Conservation (phyloP, 2,797 vertebrate genomes). For the Potorous gilbertii region DNA sequence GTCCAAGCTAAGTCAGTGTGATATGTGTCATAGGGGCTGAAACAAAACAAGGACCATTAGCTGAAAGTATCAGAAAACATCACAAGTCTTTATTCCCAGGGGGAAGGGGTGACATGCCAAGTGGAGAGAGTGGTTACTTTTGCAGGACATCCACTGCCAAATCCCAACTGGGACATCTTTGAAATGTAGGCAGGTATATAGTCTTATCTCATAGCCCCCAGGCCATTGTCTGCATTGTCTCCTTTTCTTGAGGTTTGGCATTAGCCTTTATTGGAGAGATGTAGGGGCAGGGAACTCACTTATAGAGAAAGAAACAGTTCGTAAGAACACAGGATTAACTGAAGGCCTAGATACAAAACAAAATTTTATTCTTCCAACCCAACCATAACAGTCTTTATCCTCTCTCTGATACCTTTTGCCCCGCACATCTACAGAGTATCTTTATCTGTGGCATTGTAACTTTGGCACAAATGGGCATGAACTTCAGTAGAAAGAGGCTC, state of each 20-base stretch:
- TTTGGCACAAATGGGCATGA: neutral
- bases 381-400: neutral
- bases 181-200: accelerated
- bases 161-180: neutral
- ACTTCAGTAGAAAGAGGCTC: neutral
- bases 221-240: neutral
- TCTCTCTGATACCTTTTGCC: neutral
- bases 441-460: neutral
- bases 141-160: neutral
- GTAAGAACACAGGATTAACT: neutral
- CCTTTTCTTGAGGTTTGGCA: neutral
- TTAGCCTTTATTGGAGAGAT: neutral
- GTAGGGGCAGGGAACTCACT: neutral
- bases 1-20: conserved; percentile 7
- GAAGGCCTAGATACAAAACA: neutral
- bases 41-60: neutral
- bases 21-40: neutral
- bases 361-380: neutral
- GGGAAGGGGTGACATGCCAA: neutral
- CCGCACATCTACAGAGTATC: neutral
- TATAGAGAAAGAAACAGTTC: neutral
- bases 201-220: neutral
- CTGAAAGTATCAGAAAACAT: neutral
- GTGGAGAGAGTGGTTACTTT: neutral
- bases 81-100: neutral